phyloP scores from a whole-genome alignment of 2,113 vertebrate genomes.

The Mustela lutreola region DNA sequence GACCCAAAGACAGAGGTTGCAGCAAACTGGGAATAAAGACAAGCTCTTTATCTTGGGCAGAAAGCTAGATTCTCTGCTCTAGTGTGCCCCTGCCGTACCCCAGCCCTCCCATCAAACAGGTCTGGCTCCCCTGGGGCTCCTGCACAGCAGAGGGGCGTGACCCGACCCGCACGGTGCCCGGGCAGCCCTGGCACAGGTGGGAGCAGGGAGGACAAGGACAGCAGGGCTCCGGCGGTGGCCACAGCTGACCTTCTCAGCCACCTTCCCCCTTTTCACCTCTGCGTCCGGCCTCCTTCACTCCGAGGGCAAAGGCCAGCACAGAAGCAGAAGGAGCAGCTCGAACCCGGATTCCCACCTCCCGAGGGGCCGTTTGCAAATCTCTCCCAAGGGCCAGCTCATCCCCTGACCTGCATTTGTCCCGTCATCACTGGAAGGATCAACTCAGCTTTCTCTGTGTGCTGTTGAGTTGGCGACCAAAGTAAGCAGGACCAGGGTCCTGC shows the following conservation, averaged over 20 bases:
- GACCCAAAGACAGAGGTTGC: not conserved
- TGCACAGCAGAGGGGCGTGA: rapidly evolving
- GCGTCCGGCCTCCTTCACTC: not conserved
- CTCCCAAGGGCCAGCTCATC: not conserved
- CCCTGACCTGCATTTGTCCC: not conserved
- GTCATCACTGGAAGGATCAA: not conserved
- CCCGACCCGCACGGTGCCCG: rapidly evolving
- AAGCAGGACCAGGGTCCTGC: rapidly evolving
- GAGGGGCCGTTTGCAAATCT: not conserved
- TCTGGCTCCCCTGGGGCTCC: rapidly evolving
- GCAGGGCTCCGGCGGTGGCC: not conserved
- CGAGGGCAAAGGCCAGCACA: not conserved
- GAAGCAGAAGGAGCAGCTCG: too few relatives aligned
- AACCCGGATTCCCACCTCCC: not conserved
- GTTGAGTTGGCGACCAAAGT: conserved; percentile 56
- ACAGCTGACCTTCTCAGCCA: not conserved
- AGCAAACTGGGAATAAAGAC: too few relatives aligned
- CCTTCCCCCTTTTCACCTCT: not conserved
- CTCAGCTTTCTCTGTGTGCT: conserved; percentile 34
- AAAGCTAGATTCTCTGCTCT: not conserved
- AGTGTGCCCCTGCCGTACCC: not conserved
- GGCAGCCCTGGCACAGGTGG: rapidly evolving
- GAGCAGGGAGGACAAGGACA: rapidly evolving
- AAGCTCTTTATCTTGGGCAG: rapidly evolving
- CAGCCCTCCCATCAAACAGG: not conserved